phyloP scores from a whole-genome alignment of 2,797 vertebrate genomes.

The Schizopygopsis malacanthus region DNA sequence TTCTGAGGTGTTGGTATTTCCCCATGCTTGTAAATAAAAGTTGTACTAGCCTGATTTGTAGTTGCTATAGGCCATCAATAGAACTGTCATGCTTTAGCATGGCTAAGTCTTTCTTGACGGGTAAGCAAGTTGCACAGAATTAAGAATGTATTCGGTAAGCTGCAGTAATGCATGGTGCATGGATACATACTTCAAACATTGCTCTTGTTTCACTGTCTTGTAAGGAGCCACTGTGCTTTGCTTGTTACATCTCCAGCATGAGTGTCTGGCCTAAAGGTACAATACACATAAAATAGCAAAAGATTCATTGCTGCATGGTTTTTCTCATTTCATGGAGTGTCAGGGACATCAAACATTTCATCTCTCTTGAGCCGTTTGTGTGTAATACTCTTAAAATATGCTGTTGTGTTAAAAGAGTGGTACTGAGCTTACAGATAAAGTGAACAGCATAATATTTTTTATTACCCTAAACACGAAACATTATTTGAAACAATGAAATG shows the following conservation, averaged over 20 bases:
- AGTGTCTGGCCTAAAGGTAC: slow-evolving; percentile 33
- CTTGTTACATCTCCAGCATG: slow-evolving; percentile 42
- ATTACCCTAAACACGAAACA: slow-evolving; percentile 19
- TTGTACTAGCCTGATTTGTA: neutral
- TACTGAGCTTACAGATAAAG: slow-evolving; percentile 26
- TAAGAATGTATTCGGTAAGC: neutral
- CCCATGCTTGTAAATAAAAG: neutral
- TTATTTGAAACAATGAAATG: neutral
- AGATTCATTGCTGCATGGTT: slow-evolving; percentile 61
- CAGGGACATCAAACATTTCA: slow-evolving; percentile 68
- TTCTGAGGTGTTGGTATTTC: neutral
- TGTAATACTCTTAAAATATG: slow-evolving; percentile 61
- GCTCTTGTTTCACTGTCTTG: neutral
- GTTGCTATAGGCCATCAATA: neutral
- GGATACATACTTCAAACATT: neutral
- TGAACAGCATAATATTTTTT: neutral
- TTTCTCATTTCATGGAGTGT: slow-evolving; percentile 66
- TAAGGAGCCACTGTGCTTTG: slow-evolving; percentile 8
- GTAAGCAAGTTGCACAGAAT: neutral
- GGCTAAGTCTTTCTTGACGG: neutral
- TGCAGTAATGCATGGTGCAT: slow-evolving; percentile 1
- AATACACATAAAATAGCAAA: slow-evolving; percentile 56
- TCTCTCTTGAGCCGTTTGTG: slow-evolving; percentile 49
- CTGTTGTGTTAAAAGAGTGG: slow-evolving; percentile 36
- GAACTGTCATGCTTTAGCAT: neutral